phyloP scores from a whole-genome alignment of 2,888 invertebrate genomes.

The Gryllus longicercus region DNA sequence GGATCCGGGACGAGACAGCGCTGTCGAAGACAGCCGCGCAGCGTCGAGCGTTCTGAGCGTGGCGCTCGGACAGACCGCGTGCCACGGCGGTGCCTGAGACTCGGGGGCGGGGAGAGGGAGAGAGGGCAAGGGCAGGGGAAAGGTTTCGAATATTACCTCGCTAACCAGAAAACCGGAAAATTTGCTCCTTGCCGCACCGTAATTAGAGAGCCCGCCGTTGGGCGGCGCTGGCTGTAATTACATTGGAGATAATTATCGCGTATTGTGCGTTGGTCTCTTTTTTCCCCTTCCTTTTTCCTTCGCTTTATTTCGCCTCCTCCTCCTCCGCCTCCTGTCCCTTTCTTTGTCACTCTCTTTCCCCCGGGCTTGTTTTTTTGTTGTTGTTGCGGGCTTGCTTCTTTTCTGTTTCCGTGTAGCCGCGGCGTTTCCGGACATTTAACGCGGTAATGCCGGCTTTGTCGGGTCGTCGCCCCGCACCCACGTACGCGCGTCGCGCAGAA shows the following conservation, averaged over 20 bases:
- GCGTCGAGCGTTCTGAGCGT: background rate
- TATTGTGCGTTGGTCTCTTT: background rate
- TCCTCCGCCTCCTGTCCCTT: too few species aligned
- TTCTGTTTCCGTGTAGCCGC: too few species aligned
- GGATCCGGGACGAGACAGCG: background rate
- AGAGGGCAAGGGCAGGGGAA: background rate
- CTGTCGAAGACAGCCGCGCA: background rate
- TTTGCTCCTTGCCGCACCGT: background rate
- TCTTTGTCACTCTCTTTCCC: too few species aligned
- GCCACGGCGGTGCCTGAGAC: too few species aligned
- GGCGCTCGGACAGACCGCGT: background rate
- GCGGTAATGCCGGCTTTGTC: too few species aligned
- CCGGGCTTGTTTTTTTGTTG: too few species aligned
- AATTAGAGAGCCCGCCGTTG: background rate
- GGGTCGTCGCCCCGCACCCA: too few species aligned
- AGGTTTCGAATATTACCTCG: constrained; percentile 6
- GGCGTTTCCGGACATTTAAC: too few species aligned
- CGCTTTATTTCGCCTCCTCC: background rate
- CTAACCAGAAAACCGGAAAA: constrained; percentile 7
- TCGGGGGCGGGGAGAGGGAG: background rate
- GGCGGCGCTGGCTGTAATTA: background rate
- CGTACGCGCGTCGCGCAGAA: too few species aligned
- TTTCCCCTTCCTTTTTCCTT: background rate
- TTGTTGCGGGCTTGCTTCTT: too few species aligned
- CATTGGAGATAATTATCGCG: background rate